phyloP scores from a whole-genome alignment of 2,797 vertebrate species.

The Acipenser ruthenus region DNA sequence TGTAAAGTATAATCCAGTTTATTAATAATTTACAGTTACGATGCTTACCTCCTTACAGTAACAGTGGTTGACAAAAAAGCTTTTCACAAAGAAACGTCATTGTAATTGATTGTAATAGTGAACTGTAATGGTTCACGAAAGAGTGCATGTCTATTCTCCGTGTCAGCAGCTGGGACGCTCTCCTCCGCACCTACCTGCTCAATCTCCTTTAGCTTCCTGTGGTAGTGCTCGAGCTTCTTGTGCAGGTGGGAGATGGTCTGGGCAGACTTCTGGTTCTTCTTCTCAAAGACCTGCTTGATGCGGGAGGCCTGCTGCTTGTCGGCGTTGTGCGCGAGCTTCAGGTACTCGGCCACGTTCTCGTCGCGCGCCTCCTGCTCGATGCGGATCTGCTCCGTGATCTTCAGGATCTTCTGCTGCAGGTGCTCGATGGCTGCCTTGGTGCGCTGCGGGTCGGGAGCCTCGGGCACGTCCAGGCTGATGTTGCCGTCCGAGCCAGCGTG shows the following conservation, averaged over 20 bases:
- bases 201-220: slow-evolving; percentile 90
- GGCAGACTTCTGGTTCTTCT: slow-evolving; percentile 97
- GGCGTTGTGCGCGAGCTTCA: slow-evolving; percentile 92
- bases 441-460: slow-evolving; percentile 74
- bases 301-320: slow-evolving; percentile 92
- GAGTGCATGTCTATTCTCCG: too few species aligned
- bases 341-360: slow-evolving; percentile 93
- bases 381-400: slow-evolving; percentile 96
- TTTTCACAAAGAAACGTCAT: too few species aligned
- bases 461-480: slow-evolving; percentile 75
- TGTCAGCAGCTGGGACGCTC: not conserved
- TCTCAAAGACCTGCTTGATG: slow-evolving; percentile 98
- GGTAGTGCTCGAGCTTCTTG: slow-evolving; percentile 95
- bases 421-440: slow-evolving; percentile 87
- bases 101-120: too few species aligned
- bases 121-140: too few species aligned
- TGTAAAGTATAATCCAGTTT: too few species aligned
- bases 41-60: too few species aligned
- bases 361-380: slow-evolving; percentile 95
- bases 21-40: too few species aligned
- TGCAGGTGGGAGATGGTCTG: slow-evolving; percentile 95
- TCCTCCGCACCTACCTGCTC: slow-evolving; percentile 61
- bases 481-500: slow-evolving; percentile 82
- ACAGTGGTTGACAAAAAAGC: too few species aligned
- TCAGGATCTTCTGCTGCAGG: slow-evolving; percentile 95